Evolutionary conservation across 2,888 invertebrate genomes (phyloP).

Genomic region (Lithophane leautieri): DNA sequence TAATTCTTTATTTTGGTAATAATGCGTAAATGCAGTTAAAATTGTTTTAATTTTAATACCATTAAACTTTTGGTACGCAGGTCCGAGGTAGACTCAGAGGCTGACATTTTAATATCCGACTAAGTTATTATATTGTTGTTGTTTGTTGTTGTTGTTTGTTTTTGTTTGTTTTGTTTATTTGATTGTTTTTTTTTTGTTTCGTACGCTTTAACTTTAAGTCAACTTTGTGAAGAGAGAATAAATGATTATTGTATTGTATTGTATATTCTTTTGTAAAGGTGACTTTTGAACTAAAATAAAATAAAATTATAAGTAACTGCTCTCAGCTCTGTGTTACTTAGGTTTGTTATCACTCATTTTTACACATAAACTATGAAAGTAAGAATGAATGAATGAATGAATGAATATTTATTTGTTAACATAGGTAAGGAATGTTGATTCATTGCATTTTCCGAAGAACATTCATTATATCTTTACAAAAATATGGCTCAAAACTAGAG

Average conservation of each 20-base stretch:
- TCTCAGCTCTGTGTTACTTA: background rate
- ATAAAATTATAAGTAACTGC: background rate
- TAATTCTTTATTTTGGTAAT: background rate
- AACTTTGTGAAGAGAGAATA: too few relatives aligned
- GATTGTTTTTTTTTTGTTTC: too few relatives aligned
- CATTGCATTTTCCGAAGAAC: background rate
- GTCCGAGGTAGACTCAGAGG: too few relatives aligned
- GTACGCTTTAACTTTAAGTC: too few relatives aligned
- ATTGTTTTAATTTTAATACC: too few relatives aligned
- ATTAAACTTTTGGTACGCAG: background rate
- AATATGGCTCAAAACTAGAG: background rate
- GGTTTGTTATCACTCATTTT: conserved; percentile 10
- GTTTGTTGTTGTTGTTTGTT: too few relatives aligned
- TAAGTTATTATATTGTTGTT: too few relatives aligned
- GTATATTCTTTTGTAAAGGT: background rate
- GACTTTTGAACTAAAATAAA: conserved; percentile 7
- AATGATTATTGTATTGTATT: too few relatives aligned
- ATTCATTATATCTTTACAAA: background rate
- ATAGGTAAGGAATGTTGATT: background rate
- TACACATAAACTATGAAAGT: conserved; percentile 1
- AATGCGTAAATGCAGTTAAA: background rate
- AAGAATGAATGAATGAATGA: too few relatives aligned
- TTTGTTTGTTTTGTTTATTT: too few relatives aligned
- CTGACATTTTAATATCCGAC: background rate
- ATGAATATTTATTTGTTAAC: too few relatives aligned